phyloP scores from a whole-genome alignment of 1,140 invertebrate species.

The Brachionus paranguensis region DNA sequence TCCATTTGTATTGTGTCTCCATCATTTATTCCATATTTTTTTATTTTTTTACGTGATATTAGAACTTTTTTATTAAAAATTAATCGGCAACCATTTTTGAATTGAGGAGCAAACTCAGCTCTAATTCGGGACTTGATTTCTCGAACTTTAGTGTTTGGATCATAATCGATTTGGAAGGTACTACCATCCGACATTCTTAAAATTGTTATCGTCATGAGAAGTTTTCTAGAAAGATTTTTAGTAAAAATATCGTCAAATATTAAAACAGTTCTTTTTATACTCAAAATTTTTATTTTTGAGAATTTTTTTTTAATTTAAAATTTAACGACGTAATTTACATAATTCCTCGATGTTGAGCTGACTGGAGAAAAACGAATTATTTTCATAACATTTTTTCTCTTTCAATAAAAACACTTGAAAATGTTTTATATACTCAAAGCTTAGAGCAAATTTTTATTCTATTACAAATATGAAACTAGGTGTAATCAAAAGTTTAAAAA shows the following conservation, averaged over 20 bases:
- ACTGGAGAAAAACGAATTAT: not conserved
- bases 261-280: not conserved
- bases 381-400: not conserved
- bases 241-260: not conserved
- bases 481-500: not conserved
- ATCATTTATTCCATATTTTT: slow-evolving; percentile 23
- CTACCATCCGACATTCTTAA: not conserved
- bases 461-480: not conserved
- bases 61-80: slow-evolving; percentile 28
- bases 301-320: not conserved
- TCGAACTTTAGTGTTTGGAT: not conserved
- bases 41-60: slow-evolving; percentile 1
- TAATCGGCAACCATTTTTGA: not conserved
- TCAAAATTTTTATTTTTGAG: not conserved
- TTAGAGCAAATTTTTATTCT: not conserved
- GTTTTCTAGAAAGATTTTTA: not conserved
- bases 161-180: not conserved
- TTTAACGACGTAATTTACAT: not conserved
- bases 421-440: not conserved
- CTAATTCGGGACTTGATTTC: slow-evolving; percentile 1
- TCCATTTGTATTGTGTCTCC: slow-evolving; percentile 3
- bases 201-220: not conserved
- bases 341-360: not conserved
- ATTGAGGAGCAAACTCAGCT: not conserved
- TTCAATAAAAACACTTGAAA: not conserved